phyloP scores from a whole-genome alignment of 2,888 invertebrate genomes.

The Eumacrocentrus americanus region DNA sequence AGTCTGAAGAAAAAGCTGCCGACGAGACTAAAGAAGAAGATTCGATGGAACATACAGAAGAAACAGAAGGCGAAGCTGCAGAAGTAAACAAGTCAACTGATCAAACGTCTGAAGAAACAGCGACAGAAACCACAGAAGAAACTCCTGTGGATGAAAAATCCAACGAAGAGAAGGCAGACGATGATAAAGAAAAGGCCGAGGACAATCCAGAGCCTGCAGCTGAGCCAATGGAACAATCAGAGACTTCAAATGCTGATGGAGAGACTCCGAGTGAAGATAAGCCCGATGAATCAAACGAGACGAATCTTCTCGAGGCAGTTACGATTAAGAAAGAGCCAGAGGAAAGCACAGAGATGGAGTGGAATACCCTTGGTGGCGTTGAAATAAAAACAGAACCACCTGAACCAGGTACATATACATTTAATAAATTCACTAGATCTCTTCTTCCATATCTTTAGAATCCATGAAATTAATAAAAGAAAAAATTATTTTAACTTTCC shows the following conservation, averaged over 20 bases:
- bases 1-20: constrained; percentile 46
- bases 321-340: constrained; percentile 76
- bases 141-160: constrained; percentile 59
- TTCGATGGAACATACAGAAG: background rate
- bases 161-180: constrained; percentile 60
- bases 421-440: constrained; percentile 28
- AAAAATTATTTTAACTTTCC: constrained; percentile 6
- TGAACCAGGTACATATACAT: constrained; percentile 47
- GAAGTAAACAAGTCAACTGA: constrained; percentile 41
- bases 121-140: constrained; percentile 63
- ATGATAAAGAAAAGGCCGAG: constrained; percentile 63
- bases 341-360: constrained; percentile 56
- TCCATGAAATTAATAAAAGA: background rate
- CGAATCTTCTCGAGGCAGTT: constrained; percentile 56
- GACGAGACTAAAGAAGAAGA: constrained; percentile 17
- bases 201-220: constrained; percentile 52
- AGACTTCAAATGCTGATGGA: constrained; percentile 36
- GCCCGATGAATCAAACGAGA: constrained; percentile 44
- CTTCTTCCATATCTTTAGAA: constrained; percentile 19
- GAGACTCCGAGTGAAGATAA: constrained; percentile 68
- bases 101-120: no score
- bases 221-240: constrained; percentile 25
- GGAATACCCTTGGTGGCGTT: constrained; percentile 39
- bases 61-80: constrained; percentile 8
- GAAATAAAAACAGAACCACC: constrained; percentile 52